Base-by-base conservation (phyloP, 2,888 invertebrate species). In the Mongoloraphidia duomilia region DNA sequence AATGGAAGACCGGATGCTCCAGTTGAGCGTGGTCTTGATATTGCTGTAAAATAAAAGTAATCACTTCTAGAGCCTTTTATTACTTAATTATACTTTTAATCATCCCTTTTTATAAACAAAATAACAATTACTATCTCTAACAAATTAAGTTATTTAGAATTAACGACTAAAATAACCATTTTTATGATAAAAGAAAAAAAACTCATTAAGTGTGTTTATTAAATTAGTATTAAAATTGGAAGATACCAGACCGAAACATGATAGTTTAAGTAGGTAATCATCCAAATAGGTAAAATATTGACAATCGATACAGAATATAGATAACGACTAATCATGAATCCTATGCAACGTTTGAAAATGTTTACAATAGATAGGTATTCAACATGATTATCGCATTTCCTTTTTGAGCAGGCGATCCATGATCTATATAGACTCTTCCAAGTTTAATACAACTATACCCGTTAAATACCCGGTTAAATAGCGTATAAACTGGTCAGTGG, bases 1-100 rank as follows among this genome's bases (percentile, higher is more conserved):
- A 95, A 68, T 0, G 79, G 77, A 0, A 71, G 69, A 3, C 93
- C 92, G 0, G 84, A 84, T 0, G 84, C 79, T 0, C 88, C 82
- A 26, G 79, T 76, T 2, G 75, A 64, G 47, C 89, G 75, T 0
- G 92, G 91, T 17, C 82, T 79, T 8, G 89, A 88, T 17, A 93
- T 82, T 50, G 87, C 80, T 80, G 46, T 43, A 59, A 54, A 43
- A 45, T 47, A 35, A 53, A 49, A 17, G 17, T 17, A 3, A 17
- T 17, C 4, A 17, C 17, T 17, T 17, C 17, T 17, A 17, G 3
- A 26, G 26, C 6, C 1, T 26, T 26, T 26, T 26, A 1, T 26
- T 26, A 6, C 6, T 26, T 6, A 26, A 26, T 26, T 26, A 48
- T 41, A 26, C 26, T 26, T 26, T 26, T 42, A n/a, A 39, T n/a